Evolutionary conservation across 2,888 invertebrate species (phyloP), one percentile per base, ranked within the genome.

Genomic region (Plagiodera versicolora): DNA sequence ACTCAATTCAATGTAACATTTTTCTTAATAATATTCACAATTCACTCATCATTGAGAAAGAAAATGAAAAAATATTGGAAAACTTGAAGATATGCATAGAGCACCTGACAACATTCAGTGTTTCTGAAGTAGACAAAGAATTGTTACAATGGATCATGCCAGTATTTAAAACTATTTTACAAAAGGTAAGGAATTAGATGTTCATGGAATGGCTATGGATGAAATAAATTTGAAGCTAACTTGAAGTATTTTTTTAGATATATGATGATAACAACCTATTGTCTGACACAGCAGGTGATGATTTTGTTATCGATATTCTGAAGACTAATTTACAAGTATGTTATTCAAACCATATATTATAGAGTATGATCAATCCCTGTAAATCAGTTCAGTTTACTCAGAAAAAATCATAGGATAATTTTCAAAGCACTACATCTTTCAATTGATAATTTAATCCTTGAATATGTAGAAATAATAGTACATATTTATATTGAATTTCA

Each of bases 281-380:
- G 17, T 58, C 64, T 11, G 65, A 66, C 55, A 67, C 66, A 16
- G 58, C 64, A 32, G 64, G 65, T 54, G 70, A 70, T 63, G 63
- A 67, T 9, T 58, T 65, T 60, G 47, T 67, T 54, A 19, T 39
- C n/a, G 56, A 64, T 20, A 58, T 66, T 47, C 54, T 74, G 47
- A 65, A 66, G 50, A 64, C 67, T 39, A 69, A 72, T 57, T 64
- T 72, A 52, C 50, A 68, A 52, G 71, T 71, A 67, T 54, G 58
- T 67, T 24, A 24, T 24, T 24, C 6, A n/a, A n/a, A n/a, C n/a
- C n/a, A n/a, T n/a, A n/a, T n/a, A n/a, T n/a, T n/a, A n/a, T n/a
- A n/a, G n/a, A n/a, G n/a, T n/a, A n/a, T n/a, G n/a, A n/a, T n/a
- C n/a, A n/a, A n/a, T n/a, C n/a, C n/a, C n/a, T n/a, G n/a, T n/a